Conservation (phyloP, 64 coral and sea anemone genomes). For the Cladopsammia gracilis region DNA sequence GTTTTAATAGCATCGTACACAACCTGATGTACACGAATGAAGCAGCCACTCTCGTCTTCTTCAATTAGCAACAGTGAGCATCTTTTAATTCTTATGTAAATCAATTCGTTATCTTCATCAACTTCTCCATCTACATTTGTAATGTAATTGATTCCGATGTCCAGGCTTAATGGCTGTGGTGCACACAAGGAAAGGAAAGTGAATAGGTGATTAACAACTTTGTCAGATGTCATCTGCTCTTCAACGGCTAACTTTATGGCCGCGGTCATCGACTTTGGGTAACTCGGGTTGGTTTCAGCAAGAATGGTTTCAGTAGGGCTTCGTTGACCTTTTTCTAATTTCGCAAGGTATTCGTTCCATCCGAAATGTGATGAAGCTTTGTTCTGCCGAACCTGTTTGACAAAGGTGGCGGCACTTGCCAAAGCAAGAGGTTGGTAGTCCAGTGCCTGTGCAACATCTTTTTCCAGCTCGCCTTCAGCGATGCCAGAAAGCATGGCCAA, state of each 20-base stretch:
- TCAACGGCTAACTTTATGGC: slow-evolving; percentile 16
- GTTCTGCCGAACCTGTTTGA: background rate
- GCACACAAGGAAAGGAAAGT: slow-evolving; percentile 16
- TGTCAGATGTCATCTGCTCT: background rate
- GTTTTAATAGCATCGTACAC: background rate
- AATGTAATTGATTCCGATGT: background rate
- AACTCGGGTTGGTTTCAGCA: background rate
- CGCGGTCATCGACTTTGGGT: slow-evolving; percentile 3
- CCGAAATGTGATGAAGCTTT: background rate
- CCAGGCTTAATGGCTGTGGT: background rate
- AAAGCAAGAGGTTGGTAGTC: slow-evolving; percentile 46
- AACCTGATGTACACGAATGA: slow-evolving; percentile 32
- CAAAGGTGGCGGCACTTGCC: slow-evolving; percentile 4
- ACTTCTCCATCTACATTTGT: background rate
- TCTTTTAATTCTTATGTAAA: background rate
- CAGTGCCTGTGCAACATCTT: background rate
- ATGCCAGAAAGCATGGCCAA: background rate
- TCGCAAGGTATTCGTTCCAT: background rate
- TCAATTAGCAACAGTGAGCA: slow-evolving; percentile 19
- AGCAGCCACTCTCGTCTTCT: background rate
- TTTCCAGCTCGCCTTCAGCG: background rate
- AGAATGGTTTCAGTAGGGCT: background rate
- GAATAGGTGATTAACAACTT: slow-evolving; percentile 4
- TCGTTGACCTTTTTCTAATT: too few relatives aligned
- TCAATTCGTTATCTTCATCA: slow-evolving; percentile 10